Conservation (phyloP, 2,888 invertebrate species). For the Amphipyra berbera region DNA sequence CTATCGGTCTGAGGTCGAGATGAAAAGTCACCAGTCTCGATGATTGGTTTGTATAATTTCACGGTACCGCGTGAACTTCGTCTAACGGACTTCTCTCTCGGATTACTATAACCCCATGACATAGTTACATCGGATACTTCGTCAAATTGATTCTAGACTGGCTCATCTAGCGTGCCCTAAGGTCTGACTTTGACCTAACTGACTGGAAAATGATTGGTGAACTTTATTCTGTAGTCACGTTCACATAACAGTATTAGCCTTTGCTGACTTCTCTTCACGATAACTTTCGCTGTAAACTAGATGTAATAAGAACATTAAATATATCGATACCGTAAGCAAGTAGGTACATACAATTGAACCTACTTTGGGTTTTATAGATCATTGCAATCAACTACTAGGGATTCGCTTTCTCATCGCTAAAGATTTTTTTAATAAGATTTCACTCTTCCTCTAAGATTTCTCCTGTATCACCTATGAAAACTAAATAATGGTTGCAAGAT, state of each 20-base stretch:
- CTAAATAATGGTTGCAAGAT: too few relatives aligned
- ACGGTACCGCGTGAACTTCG: constrained; percentile 79
- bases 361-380: too few relatives aligned
- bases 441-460: too few relatives aligned
- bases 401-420: too few relatives aligned
- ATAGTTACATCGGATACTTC: constrained; percentile 77
- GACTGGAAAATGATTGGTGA: constrained; percentile 35
- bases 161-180: constrained; percentile 66
- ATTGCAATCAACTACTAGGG: too few relatives aligned
- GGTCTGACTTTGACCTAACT: constrained; percentile 47
- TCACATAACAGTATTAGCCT: constrained; percentile 45
- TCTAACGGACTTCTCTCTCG: constrained; percentile 79
- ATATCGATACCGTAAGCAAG: not conserved
- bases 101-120: constrained; percentile 85
- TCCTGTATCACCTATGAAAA: too few relatives aligned
- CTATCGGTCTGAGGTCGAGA: constrained; percentile 70
- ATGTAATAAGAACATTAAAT: constrained; percentile 13
- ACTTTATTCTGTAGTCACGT: constrained; percentile 45
- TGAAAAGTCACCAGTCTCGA: constrained; percentile 76
- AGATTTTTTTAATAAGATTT: too few relatives aligned
- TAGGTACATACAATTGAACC: too few relatives aligned
- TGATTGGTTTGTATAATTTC: constrained; percentile 85
- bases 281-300: constrained; percentile 36
- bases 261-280: constrained; percentile 23
- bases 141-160: constrained; percentile 81